Conservation (phyloP, 2,888 invertebrate species). For the Parnassius orleans region DNA sequence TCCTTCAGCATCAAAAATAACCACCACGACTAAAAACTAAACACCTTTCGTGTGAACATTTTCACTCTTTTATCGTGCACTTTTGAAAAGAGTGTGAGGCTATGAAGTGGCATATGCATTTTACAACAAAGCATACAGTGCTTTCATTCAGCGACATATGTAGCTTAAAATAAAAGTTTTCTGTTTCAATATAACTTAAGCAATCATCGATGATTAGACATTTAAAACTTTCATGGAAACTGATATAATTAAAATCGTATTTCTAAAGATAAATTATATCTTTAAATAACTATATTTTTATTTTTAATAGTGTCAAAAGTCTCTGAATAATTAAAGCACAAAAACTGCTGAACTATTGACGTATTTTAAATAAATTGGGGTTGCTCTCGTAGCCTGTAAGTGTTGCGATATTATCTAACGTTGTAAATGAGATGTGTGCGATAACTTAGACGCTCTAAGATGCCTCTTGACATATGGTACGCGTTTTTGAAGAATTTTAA, state of each 20-base stretch:
- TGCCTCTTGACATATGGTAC: constrained; percentile 51
- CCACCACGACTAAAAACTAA: constrained; percentile 39
- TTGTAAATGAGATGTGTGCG: constrained; percentile 37
- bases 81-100: constrained; percentile 32
- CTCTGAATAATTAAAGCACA: constrained; percentile 22
- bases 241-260: too few relatives aligned
- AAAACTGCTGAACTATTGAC: constrained; percentile 14
- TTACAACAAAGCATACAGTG: constrained; percentile 13
- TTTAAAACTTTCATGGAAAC: too few relatives aligned
- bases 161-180: neutral
- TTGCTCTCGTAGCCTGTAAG: constrained; percentile 42
- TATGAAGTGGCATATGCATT: constrained; percentile 37
- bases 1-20: constrained; percentile 49
- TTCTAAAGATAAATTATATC: too few relatives aligned
- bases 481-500: constrained; percentile 52
- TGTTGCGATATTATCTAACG: constrained; percentile 36
- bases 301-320: neutral
- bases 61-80: constrained; percentile 54
- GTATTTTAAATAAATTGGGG: constrained; percentile 20
- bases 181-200: neutral
- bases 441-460: constrained; percentile 42
- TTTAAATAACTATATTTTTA: too few relatives aligned
- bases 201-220: too few relatives aligned
- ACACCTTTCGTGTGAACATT: constrained; percentile 64
- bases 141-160: neutral